Base-by-base conservation (phyloP, 2,113 vertebrate genomes). In the Chrysemys picta region DNA sequence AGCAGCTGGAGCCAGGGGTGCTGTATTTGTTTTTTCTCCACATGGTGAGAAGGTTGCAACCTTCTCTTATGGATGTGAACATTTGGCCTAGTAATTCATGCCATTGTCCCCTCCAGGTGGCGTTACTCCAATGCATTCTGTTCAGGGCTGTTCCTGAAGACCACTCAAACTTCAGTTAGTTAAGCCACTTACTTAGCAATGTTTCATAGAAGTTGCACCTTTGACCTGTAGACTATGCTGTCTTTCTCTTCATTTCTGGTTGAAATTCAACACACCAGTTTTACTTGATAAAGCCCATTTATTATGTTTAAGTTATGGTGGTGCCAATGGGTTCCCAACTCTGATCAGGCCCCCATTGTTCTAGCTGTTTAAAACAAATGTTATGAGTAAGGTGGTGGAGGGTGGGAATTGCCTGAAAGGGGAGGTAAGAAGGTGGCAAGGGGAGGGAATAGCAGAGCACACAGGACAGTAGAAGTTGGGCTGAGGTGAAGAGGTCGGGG, bases 221-320 rank as follows among this genome's bases (percentile, higher is more conserved):
- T 79, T 90, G 53, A 56, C 24, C 9, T 78, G 35, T n/a, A 69
- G 65, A 69, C 35, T n/a, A 16, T n/a, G 65, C 17, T 69, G 56
- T 29, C 3, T 65, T 22, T 17, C 5, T 53, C 17, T 89, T 47
- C 50, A 54, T 35, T 89, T 6, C 42, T 87, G 87, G 2, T 47
- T 50, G 6, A 56, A 56, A 21, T 31, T 62, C 59, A 78, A 8
- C 47, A 13, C 24, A 4, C 24, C 22, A 2, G 3, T 88, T 78
- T 88, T 84, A 35, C 25, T 69, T 78, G n/a, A 1, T 9, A 17
- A 3, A 89, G 38, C 47, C 4, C 1, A 0, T 69, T 50, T 78
- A 22, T 45, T 1, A 0, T 22, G 3, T 19, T 49, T 0, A 0
- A 45, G 38, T 38, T 10, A 19, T 91, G 62, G 42, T 72, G 17